Evolutionary conservation across 2,113 vertebrate genomes (phyloP).

Genomic region (Pygoscelis antarcticus): DNA sequence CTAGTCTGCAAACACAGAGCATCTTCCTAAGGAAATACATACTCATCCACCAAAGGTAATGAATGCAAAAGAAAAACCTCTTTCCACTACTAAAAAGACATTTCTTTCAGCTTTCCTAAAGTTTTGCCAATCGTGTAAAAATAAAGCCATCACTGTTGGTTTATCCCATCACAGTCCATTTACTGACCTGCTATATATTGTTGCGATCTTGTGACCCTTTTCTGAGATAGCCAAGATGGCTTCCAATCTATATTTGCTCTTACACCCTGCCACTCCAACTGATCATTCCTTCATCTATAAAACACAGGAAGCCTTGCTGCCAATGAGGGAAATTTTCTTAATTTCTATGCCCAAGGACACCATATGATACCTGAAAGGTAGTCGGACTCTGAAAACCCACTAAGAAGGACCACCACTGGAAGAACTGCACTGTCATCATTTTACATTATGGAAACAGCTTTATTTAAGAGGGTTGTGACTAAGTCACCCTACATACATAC

Average conservation of each 20-base stretch:
- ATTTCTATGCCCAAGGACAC: neutral
- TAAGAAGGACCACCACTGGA: neutral
- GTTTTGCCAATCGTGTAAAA: neutral
- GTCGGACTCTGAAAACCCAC: neutral
- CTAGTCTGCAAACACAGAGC: neutral
- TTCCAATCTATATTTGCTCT: neutral
- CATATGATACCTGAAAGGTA: neutral
- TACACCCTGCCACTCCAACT: neutral
- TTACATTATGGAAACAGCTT: neutral
- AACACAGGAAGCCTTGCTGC: neutral
- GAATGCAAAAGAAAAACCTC: neutral
- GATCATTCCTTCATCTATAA: neutral
- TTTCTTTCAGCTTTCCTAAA: neutral
- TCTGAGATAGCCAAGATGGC: neutral
- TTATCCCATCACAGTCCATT: neutral
- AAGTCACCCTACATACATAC: neutral
- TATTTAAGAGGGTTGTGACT: neutral
- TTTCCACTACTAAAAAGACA: neutral
- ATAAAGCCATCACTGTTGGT: neutral
- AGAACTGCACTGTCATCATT: neutral
- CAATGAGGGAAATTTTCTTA: neutral
- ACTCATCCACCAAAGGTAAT: neutral
- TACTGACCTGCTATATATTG: neutral
- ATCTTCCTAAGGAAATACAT: constrained; percentile 33
- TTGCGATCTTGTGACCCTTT: neutral